Base-by-base conservation (phyloP, 2,797 vertebrate genomes). In the Lagothrix lagotricha region DNA sequence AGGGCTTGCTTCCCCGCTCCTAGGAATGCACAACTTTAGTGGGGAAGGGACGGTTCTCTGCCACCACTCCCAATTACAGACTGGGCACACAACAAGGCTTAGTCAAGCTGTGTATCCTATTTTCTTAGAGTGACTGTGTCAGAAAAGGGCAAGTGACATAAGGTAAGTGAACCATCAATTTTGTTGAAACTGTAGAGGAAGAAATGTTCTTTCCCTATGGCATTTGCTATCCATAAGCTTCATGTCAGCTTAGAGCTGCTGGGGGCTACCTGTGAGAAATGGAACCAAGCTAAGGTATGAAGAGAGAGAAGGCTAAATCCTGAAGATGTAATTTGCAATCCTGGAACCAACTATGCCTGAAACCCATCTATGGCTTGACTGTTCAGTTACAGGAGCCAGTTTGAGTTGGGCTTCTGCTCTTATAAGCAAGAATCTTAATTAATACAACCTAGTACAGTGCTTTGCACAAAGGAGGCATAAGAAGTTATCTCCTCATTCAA, bases 321-420 rank as follows among this genome's bases (percentile, higher is more conserved):
- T 75, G 48, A 90, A 10, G 36, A 41, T 9, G 50, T 20, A 14
- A 52, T 57, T 54, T 87, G 54, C 19, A 48, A 5, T 48, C 30
- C 93, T 73, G 33, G 64, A 94, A 70, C n/a, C 39, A 89, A n/a
- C 84, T 33, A 19, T 86, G 22, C 61, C 75, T 94, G 86, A 94
- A 95, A 50, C 76, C 50, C 50, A 10, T 12, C 7, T 8, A 48
- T 1, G 9, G 58, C 67, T 54, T 46, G 36, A 44, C 28, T 57
- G 7, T 72, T 64, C 26, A 5, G 22, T 54, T 75, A 92, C 1
- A 17, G 61, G 9, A 79, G 52, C 13, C 57, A 33, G 15, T 48
- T 0, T 36, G 76, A 82, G 44, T 30, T 81, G 64, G 41, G n/a
- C 73, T 92, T 96, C 64, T 93, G 19, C 28, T 73, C 91, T 92